Evolutionary conservation across 1,140 invertebrate species (phyloP).

Genomic region (Diuraphis noxia): DNA sequence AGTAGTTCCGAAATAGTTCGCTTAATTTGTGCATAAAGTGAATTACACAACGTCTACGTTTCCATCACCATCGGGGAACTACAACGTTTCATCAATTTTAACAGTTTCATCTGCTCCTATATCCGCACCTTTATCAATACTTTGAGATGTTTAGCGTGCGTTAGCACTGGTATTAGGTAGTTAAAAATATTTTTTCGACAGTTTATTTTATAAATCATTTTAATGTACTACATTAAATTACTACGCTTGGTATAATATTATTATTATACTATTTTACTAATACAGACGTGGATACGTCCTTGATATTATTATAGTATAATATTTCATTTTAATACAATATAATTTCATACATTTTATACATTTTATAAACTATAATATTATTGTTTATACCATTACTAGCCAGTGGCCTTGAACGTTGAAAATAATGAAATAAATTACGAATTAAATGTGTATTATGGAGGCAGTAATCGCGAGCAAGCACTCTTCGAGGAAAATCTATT

Average conservation of each 20-base stretch:
- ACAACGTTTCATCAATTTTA: background rate
- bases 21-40: background rate
- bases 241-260: background rate
- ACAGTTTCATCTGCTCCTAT: background rate
- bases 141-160: background rate
- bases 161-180: background rate
- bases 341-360: background rate
- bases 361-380: background rate
- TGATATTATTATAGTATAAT: background rate
- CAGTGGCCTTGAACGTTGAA: background rate
- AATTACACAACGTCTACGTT: background rate
- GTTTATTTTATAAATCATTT: background rate
- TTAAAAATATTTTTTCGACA: background rate
- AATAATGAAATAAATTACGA: slow-evolving; percentile 1
- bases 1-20: background rate
- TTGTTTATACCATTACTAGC: background rate
- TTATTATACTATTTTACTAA: too few species aligned
- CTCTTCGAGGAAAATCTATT: background rate
- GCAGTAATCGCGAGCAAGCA: background rate
- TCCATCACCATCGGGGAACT: background rate
- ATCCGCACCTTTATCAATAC: background rate
- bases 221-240: background rate
- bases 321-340: background rate
- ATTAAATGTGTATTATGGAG: background rate
- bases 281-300: background rate